phyloP scores from a whole-genome alignment of 92 coral and sea anemone genomes.

The Siderastrea siderea region DNA sequence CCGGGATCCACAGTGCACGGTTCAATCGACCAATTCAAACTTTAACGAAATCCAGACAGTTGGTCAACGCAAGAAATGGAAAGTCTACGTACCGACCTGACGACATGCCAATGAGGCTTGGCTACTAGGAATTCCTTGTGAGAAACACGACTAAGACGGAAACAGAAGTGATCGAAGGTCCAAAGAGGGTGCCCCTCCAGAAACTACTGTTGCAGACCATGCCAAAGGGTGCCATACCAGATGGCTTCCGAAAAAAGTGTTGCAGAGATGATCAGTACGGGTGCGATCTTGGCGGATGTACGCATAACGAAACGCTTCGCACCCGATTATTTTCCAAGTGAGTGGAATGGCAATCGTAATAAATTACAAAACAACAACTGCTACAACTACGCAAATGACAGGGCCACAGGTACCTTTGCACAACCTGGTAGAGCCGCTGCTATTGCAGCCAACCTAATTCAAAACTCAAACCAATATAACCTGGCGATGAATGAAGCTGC shows the following conservation, averaged over 20 bases:
- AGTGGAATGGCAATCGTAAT: no score
- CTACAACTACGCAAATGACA: no score
- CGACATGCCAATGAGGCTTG: constrained; percentile 41
- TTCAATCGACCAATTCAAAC: no score
- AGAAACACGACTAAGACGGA: not conserved
- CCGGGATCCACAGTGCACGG: constrained; percentile 31
- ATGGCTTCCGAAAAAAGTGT: not conserved
- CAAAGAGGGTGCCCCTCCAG: constrained; percentile 15
- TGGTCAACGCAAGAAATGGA: not conserved
- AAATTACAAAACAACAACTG: not conserved
- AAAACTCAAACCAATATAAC: no score
- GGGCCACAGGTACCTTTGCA: no score
- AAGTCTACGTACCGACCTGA: not conserved
- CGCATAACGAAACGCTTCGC: no score
- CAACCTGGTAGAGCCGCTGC: no score
- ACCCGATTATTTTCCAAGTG: no score
- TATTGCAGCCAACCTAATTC: no score
- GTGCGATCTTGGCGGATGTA: no score
- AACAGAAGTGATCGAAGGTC: constrained; percentile 18
- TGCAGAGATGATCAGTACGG: no score
- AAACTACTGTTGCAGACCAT: constrained; percentile 1
- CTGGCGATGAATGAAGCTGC: no score
- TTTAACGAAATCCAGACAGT: not conserved
- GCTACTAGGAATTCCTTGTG: constrained; percentile 49
- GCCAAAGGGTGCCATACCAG: constrained; percentile 10